Percentiles rank a stretch among this genome's conserved stretches.
Conservation (phyloP, 1,140 invertebrate species). For the Brachionus manjavacas region DNA sequence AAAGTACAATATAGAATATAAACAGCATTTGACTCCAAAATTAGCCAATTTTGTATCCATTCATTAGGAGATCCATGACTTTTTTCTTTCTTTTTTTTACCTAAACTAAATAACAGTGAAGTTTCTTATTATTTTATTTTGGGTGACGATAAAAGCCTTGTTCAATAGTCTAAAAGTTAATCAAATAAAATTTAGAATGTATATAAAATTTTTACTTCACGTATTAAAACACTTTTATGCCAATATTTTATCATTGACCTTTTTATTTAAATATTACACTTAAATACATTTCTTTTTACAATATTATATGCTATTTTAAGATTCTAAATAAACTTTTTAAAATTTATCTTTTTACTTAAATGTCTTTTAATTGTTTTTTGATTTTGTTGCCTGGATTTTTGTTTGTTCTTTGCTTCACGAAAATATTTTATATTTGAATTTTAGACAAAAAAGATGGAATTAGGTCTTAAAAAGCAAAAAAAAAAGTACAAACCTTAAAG, state of each 20-base stretch:
- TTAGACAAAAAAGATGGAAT: too few species aligned
- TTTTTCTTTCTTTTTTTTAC: neutral
- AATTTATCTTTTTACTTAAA: neutral
- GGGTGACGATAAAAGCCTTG: neutral
- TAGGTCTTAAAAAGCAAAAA: too few species aligned
- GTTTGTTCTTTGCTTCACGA: too few species aligned
- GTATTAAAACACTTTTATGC: neutral
- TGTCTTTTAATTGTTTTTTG: neutral
- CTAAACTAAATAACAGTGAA: neutral
- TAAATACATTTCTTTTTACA: neutral
- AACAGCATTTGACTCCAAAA: slow-evolving; percentile 61
- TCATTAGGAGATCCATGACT: slow-evolving; percentile 40
- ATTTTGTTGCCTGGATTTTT: too few species aligned
- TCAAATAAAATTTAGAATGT: neutral
- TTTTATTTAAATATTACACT: neutral
- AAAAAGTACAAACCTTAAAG: too few species aligned
- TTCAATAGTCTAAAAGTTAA: neutral
- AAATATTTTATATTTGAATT: too few species aligned
- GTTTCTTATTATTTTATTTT: neutral
- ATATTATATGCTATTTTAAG: neutral
- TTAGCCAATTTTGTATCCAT: slow-evolving; percentile 46
- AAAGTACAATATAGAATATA: slow-evolving; percentile 63
- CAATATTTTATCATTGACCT: neutral
- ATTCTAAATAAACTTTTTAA: neutral
- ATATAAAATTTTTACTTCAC: neutral